Evolutionary conservation across 2,888 invertebrate genomes (phyloP).

Genomic region (Petrolisthes cinctipes): DNA sequence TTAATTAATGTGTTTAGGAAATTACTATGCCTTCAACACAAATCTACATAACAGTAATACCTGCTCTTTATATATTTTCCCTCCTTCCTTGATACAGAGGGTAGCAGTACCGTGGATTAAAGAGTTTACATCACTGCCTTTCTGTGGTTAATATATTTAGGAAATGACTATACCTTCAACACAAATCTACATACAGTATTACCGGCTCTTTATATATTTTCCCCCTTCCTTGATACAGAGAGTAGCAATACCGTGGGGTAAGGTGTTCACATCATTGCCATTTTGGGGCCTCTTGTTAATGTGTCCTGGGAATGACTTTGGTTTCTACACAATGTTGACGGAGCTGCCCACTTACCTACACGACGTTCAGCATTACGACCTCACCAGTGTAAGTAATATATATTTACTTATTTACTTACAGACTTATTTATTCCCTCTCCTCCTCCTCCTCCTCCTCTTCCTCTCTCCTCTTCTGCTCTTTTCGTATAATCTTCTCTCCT

Average conservation of each 20-base stretch:
- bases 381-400: conserved; percentile 74
- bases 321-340: conserved; percentile 88
- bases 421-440: neutral
- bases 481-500: neutral
- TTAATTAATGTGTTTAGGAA: no score
- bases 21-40: neutral
- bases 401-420: no score
- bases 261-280: conserved; percentile 81
- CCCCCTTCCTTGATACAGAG: neutral
- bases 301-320: conserved; percentile 91
- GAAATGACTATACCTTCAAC: neutral
- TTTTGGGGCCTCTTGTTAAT: conserved; percentile 91
- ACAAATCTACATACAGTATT: neutral
- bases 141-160: no score
- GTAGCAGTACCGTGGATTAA: conserved; percentile 77
- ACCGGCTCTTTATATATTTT: neutral
- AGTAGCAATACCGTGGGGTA: conserved; percentile 78
- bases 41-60: neutral
- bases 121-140: no score
- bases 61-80: neutral
- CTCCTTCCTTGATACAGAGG: neutral
- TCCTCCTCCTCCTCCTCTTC: neutral
- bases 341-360: conserved; percentile 85
- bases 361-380: conserved; percentile 78
- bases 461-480: neutral